A percentile compares a stretch with the other conserved stretches of the same genome.
Evolutionary conservation across 2,888 invertebrate species (phyloP).

Genomic region (Sicus ferrugineus): DNA sequence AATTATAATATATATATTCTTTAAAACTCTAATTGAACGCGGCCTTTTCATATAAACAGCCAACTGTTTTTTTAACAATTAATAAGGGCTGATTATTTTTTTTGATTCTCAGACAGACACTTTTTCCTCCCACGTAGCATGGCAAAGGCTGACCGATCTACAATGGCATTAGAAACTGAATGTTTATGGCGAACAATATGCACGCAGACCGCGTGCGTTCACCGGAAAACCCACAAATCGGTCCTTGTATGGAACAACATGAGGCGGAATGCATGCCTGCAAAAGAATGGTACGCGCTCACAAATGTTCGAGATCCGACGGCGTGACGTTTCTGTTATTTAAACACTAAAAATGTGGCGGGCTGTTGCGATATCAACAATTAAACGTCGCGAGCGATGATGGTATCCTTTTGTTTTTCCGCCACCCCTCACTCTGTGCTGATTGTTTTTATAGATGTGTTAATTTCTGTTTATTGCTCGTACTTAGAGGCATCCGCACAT

Average conservation of each 20-base stretch:
- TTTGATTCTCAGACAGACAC: no score
- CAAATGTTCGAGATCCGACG: background rate
- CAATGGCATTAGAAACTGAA: background rate
- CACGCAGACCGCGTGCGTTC: background rate
- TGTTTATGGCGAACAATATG: background rate
- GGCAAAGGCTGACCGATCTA: no score
- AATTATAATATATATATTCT: no score
- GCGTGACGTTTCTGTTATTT: background rate
- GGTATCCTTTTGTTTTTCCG: conserved; percentile 42
- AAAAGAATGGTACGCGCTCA: background rate
- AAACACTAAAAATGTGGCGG: conserved; percentile 15
- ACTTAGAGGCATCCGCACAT: conserved; percentile 49
- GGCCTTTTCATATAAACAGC: no score
- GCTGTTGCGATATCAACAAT: conserved; percentile 8
- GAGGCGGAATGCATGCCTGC: conserved; percentile 2
- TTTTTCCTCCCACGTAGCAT: no score
- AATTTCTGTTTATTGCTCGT: conserved; percentile 54
- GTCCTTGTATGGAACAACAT: conserved; percentile 3
- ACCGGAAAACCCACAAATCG: conserved; percentile 48
- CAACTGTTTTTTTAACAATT: no score
- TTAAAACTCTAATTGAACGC: no score
- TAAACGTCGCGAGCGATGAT: conserved; percentile 34
- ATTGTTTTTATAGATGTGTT: conserved; percentile 56
- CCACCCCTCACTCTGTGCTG: conserved; percentile 40
- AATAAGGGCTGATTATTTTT: no score